These are phyloP conservation scores for Malurus melanocephalus DNA, from an alignment of 2,113 vertebrate species.

Conservation along the genomic window DNA sequence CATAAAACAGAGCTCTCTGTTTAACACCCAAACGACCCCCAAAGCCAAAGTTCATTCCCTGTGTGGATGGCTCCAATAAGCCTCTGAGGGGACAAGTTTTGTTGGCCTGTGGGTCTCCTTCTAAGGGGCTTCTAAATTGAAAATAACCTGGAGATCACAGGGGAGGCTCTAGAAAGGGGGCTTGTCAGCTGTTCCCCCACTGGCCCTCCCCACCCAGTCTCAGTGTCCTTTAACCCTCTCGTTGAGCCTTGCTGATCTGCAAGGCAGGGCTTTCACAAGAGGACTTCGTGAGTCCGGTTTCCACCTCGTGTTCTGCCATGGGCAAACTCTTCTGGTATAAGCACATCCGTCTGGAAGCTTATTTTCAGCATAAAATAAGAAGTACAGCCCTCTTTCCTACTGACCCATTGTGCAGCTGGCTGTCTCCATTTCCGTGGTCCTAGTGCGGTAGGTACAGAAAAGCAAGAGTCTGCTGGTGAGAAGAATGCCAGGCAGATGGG, in stretches of 20 bases:
- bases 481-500: not conserved
- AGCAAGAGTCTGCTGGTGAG: not conserved
- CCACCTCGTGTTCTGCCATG: not conserved
- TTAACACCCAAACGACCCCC: not conserved
- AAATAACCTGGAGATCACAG: not conserved
- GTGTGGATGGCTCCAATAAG: not conserved
- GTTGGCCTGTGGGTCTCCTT: not conserved
- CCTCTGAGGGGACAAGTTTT: not conserved
- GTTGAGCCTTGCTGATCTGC: not conserved
- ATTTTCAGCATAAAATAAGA: not conserved
- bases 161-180: not conserved
- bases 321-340: not conserved
- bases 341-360: not conserved
- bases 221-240: not conserved
- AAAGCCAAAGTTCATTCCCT: not conserved
- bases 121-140: not conserved
- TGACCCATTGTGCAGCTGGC: not conserved
- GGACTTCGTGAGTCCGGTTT: not conserved
- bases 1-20: not conserved
- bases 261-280: not conserved
- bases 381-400: not conserved
- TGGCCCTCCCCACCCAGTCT: not conserved
- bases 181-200: not conserved
- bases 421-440: not conserved
- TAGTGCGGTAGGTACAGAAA: not conserved